Percentiles rank a stretch among this genome's conserved stretches.
These are phyloP conservation scores for Tursiops truncatus DNA, from an alignment of 2,113 vertebrate species.

Conservation along the genomic window DNA sequence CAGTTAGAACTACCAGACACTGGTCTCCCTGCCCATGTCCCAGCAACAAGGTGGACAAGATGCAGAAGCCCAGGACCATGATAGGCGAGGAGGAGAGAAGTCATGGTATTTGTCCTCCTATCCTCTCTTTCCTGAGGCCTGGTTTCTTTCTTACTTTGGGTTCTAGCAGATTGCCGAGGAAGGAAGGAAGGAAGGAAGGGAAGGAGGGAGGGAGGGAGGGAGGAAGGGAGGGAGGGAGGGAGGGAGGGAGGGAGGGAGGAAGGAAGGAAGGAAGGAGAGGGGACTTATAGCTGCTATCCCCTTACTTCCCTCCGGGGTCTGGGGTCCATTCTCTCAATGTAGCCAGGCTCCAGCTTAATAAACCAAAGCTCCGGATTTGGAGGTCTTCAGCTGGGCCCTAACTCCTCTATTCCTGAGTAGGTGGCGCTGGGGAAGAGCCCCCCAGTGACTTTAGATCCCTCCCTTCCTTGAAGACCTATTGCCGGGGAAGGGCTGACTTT, in stretches of 20 bases:
- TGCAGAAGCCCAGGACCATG: background rate
- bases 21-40: accelerated
- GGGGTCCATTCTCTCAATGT: background rate
- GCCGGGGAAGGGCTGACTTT: background rate
- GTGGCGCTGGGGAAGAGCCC: background rate
- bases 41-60: background rate
- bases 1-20: background rate
- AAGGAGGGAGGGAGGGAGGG: no score
- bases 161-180: background rate
- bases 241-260: background rate
- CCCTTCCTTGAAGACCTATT: background rate
- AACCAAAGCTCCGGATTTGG: background rate
- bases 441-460: no score
- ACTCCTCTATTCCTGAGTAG: background rate
- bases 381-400: background rate
- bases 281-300: background rate
- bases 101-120: background rate
- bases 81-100: background rate
- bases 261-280: background rate
- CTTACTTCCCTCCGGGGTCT: background rate
- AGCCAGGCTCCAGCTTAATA: background rate
- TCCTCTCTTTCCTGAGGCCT: background rate
- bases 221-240: no score
- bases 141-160: background rate
- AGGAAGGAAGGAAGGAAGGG: background rate